Conservation (phyloP, 2,797 vertebrate genomes). For the Amphiprion clarkii region DNA sequence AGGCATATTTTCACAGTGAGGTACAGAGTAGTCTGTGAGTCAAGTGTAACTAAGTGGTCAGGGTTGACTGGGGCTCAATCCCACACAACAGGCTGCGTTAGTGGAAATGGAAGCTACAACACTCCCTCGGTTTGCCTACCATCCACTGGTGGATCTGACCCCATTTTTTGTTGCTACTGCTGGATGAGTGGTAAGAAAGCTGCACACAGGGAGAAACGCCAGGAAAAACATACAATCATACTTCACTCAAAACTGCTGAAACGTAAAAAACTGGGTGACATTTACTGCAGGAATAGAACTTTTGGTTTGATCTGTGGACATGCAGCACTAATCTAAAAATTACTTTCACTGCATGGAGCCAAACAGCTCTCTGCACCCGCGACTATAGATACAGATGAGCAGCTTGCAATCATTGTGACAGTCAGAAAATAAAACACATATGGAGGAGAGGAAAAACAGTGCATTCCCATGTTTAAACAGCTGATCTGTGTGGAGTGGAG, state of each 20-base stretch:
- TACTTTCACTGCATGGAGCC: conserved; percentile 13
- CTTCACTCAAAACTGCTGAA: conserved; percentile 65
- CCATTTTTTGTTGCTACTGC: conserved; percentile 92
- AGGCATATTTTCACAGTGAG: conserved; percentile 73
- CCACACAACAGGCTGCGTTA: conserved; percentile 74
- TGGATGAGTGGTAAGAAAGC: conserved; percentile 89
- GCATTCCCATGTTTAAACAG: background rate
- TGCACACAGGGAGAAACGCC: conserved; percentile 77
- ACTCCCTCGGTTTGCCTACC: conserved; percentile 87
- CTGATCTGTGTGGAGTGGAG: conserved; percentile 10
- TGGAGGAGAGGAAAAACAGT: background rate
- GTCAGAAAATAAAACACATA: background rate
- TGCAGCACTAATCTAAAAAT: conserved; percentile 58
- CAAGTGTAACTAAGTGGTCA: conserved; percentile 61
- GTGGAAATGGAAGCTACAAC: conserved; percentile 60
- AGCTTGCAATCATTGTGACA: conserved; percentile 7
- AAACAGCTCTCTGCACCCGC: conserved; percentile 13
- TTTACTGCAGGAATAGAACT: conserved; percentile 66
- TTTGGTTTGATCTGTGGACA: conserved; percentile 71
- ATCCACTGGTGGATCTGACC: conserved; percentile 99
- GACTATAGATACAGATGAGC: conserved; percentile 6
- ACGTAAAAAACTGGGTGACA: conserved; percentile 47
- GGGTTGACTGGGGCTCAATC: conserved; percentile 52
- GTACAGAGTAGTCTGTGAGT: conserved; percentile 57
- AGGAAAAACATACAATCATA: conserved; percentile 79